Evolutionary conservation across 2,888 invertebrate genomes (phyloP), one percentile per base, ranked within the genome.

Genomic region (Oligia strigilis): DNA sequence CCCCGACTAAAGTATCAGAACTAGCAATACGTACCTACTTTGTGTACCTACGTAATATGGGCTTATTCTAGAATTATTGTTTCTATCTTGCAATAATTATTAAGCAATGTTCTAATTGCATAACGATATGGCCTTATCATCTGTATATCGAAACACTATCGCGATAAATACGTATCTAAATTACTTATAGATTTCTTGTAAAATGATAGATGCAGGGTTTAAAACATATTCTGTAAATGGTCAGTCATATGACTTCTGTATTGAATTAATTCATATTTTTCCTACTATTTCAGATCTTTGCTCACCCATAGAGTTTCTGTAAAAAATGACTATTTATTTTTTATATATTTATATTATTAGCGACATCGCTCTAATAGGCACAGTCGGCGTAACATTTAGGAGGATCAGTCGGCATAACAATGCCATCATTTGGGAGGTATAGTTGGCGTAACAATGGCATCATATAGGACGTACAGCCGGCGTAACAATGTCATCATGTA

Each of bases 101-200:
- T 85, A 86, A 89, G 88, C 86, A 81, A 75, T 87, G 90, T 78
- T 85, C 90, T 88, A 89, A 88, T 93, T 93, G 91, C 92, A 93
- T 93, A 93, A 93, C 88, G 77, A 81, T 84, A 80, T 55, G 77
- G 60, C 65, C 52, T 82, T 91, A 91, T 91, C 90, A 87, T 82
- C 73, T 87, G 58, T 79, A 81, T 86, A 89, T 85, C 89, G 78
- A 73, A 84, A 79, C 70, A 87, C 84, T 92, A 93, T 93, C 89
- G 75, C 78, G 81, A 88, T 88, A 90, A 83, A 29, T 73, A 77
- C 74, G 17, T 85, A 89, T 85, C 87, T 70, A 84, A 90, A 90
- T 86, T 81, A 87, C 83, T 71, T 87, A 77, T 79, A 86, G 83
- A 84, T 90, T 87, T 85, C 85, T 85, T 82, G 65, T 82, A 78